Percentiles rank a stretch among this genome's conserved stretches.
Evolutionary conservation across 1,140 invertebrate species (phyloP).

Genomic region (Diorhabda elongata): DNA sequence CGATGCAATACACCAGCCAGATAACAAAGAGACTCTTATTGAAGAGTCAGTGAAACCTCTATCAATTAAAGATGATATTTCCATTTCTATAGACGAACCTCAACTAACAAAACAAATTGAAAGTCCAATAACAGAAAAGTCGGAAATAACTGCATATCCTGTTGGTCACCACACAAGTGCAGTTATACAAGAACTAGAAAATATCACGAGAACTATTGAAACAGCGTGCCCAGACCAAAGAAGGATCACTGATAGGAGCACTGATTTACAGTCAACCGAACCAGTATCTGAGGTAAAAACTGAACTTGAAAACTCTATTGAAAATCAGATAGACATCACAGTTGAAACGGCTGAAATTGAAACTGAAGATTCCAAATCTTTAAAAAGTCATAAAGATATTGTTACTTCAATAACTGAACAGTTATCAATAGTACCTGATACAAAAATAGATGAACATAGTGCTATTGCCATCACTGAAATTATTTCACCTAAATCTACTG

Average conservation of each 20-base stretch:
- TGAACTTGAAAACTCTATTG: too few species aligned
- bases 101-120: constrained; percentile 15
- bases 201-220: background rate
- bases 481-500: too few species aligned
- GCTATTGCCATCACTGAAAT: too few species aligned
- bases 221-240: background rate
- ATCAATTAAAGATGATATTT: constrained; percentile 30
- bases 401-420: too few species aligned
- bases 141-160: background rate
- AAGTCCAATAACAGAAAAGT: background rate
- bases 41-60: constrained; percentile 24
- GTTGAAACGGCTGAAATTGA: too few species aligned
- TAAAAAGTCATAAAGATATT: too few species aligned
- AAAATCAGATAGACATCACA: too few species aligned
- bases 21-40: constrained; percentile 27
- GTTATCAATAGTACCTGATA: too few species aligned
- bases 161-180: background rate
- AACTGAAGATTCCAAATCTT: too few species aligned
- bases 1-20: constrained; percentile 28
- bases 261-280: background rate
- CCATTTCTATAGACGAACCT: constrained; percentile 22
- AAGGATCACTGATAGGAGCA: background rate
- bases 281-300: background rate
- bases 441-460: too few species aligned
- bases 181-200: background rate